Base-by-base conservation (phyloP, 1,140 invertebrate genomes). In the Scaptomyza graminum region DNA sequence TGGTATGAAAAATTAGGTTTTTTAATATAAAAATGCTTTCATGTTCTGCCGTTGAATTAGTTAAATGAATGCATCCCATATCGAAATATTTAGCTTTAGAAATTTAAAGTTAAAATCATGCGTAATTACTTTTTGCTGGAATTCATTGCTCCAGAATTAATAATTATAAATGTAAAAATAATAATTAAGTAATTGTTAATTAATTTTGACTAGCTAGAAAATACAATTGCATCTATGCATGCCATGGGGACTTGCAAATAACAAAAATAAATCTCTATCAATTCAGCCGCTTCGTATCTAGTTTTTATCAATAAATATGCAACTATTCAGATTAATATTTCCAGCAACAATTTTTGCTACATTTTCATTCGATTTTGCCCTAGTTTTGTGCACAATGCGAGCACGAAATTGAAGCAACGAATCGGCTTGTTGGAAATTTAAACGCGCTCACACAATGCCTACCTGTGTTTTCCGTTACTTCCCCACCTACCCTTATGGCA, bases 331-430 rank as follows among this genome's bases (percentile, higher is more conserved):
- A 13, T 44, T 8, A n/a, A 41, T 37, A n/a, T 41, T 18, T 39
- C 5, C 34, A 4, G 11, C 5, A 22, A 47, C 16, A 11, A 22
- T 22, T 22, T 41, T 13, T 15, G 13, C 49, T 34, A 37, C 72
- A 43, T 64, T 63, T 65, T 44, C 43, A 52, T 60, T 31, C 51
- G 44, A 28, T 5, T 57, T 69, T 74, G 59, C 13, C 47, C 57
- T 55, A 69, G 64, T 68, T 68, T 25, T 51, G 18, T 56, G 39
- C 47, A 61, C 52, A 73, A 60, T 66, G 28, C 44, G 67, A 60
- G 65, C 44, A 71, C 62, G 56, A 74, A 74, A 74, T 74, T 74
- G 70, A 76, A 76, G 69, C 74, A 68, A 57, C 64, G 54, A 68
- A 34, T 61, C 52, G 60, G 65, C 70, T 68, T 73, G 69, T 73